Base-by-base conservation (phyloP, 2,113 vertebrate genomes). In the Pelvicachromis taeniatus region DNA sequence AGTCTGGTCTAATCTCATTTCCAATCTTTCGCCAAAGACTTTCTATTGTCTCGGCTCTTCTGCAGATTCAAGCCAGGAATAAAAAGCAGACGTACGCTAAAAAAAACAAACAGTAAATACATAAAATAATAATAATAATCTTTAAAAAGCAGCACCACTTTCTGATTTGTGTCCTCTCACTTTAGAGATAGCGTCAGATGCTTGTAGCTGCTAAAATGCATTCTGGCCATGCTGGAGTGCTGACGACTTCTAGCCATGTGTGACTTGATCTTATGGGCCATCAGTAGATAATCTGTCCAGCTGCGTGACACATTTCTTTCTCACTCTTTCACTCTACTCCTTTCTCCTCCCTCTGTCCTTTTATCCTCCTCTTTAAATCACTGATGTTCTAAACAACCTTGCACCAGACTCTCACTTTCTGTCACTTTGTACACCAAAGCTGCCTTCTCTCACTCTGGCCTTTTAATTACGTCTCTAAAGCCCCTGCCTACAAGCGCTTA, bases 391-490 rank as follows among this genome's bases (percentile, higher is more conserved):
- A 54, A 87, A 78, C 29, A 87, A 48, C 78, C 53, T 78, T 63
- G 17, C 77, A 78, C 87, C 83, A 79, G 68, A 80, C 56, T 94
- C 50, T 91, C 87, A 87, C 91, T 90, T 89, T 91, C 85, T 87
- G 83, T 83, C 81, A 91, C 75, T 88, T 88, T 87, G 79, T 75
- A 73, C 73, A 79, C 70, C 80, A 88, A 89, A 91, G 90, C 89
- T 88, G 80, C 54, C 80, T 21, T 80, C 81, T 91, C 63, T 89
- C 83, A 63, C 81, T 90, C 77, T 13, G 84, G 84, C 85, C 78
- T 86, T 95, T 94, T 95, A 94, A 95, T 95, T 91, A 95, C 88
- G 55, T 80, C 78, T 89, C 83, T 91, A 90, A 95, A 95, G 91
- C 91, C 83, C 50, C 83, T 81, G 83, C 81, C 61, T 54, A 80